These are phyloP conservation scores for Montipora sp. DNA, from an alignment of 64 coral and sea anemone genomes.

Conservation along the genomic window DNA sequence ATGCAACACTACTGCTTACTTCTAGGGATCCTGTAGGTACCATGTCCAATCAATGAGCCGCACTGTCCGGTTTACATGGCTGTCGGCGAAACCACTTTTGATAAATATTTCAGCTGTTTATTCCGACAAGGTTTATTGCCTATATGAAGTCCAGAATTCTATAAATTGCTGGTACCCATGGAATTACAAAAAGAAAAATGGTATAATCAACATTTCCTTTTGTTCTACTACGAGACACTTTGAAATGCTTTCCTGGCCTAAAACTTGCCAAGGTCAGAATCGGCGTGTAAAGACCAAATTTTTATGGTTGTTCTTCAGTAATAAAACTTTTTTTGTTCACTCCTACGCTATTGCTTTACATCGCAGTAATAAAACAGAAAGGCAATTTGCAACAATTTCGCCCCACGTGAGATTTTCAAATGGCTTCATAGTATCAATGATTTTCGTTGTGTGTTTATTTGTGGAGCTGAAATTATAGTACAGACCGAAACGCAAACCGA, in stretches of 20 bases:
- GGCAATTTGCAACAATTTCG: neutral
- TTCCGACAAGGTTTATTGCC: neutral
- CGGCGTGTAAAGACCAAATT: neutral
- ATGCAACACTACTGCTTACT: neutral
- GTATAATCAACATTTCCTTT: neutral
- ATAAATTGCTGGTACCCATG: neutral
- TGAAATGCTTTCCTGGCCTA: neutral
- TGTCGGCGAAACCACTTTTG: neutral
- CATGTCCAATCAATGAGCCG: neutral
- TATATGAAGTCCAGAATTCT: neutral
- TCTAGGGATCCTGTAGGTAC: neutral
- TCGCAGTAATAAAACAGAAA: neutral
- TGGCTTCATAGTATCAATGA: neutral
- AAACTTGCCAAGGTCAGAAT: neutral
- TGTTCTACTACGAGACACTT: neutral
- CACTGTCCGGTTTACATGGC: neutral
- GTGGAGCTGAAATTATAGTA: neutral
- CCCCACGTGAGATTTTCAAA: neutral
- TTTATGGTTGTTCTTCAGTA: neutral
- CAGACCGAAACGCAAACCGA: neutral
- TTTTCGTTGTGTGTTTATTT: neutral
- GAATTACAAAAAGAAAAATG: neutral
- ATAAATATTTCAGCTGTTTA: slow-evolving; percentile 4
- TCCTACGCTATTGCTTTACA: neutral
- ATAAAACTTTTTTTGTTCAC: neutral